Percentiles rank a stretch among this genome's conserved stretches.
Conservation (phyloP, 2,888 invertebrate genomes). For the Pandemis heparana region DNA sequence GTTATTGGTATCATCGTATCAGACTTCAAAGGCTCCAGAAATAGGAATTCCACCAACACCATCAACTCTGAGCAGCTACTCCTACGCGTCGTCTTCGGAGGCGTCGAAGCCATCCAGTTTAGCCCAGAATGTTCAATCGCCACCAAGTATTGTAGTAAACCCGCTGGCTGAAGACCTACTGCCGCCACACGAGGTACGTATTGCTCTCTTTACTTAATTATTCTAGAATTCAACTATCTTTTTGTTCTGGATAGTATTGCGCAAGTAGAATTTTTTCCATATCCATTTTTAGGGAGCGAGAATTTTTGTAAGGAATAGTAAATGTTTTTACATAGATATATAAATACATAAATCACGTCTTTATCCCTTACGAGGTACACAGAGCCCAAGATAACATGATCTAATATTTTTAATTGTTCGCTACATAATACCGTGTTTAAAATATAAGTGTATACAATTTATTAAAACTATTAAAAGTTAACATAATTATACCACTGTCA, state of each 20-base stretch:
- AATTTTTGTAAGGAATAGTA: too few species aligned
- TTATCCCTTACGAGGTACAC: too few species aligned
- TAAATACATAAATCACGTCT: too few species aligned
- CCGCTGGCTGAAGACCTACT: neutral
- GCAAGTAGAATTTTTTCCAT: neutral
- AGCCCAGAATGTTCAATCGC: neutral
- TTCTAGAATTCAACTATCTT: neutral
- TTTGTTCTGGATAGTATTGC: neutral
- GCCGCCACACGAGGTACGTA: slow-evolving; percentile 2
- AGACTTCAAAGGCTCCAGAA: slow-evolving; percentile 17
- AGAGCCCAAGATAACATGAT: too few species aligned
- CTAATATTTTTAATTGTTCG: too few species aligned
- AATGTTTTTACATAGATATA: too few species aligned
- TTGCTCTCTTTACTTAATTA: neutral
- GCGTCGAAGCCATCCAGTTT: neutral
- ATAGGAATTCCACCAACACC: neutral
- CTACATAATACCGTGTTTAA: too few species aligned
- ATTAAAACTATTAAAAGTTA: too few species aligned
- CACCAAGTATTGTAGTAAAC: neutral
- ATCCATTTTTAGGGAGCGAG: neutral
- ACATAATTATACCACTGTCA: too few species aligned
- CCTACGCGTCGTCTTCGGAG: neutral
- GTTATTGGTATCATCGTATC: neutral
- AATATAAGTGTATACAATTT: too few species aligned
- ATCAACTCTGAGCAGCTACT: neutral